A percentile compares a stretch with the other conserved stretches of the same genome.
Conservation (phyloP, 2,113 vertebrate species). For the Myiopsitta monachus region DNA sequence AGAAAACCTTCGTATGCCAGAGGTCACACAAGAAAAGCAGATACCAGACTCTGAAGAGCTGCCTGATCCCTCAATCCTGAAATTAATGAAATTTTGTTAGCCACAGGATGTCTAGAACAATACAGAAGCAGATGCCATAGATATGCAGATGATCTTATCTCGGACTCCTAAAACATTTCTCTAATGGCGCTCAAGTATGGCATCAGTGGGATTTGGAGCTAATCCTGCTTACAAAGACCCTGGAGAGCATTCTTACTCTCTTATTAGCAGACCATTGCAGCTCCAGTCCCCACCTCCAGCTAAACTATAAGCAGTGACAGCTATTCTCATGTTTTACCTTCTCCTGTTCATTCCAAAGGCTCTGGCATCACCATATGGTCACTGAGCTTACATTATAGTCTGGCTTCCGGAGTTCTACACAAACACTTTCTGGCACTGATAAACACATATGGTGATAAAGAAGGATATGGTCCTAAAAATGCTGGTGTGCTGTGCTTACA, state of each 20-base stretch:
- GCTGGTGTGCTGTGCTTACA: accelerated
- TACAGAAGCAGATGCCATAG: not conserved
- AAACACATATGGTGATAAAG: not conserved
- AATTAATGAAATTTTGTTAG: constrained; percentile 15
- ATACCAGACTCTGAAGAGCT: not conserved
- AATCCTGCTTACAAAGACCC: not conserved
- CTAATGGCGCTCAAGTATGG: not conserved
- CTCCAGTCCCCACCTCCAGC: not conserved
- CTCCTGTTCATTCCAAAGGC: not conserved
- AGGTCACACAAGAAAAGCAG: constrained; percentile 49
- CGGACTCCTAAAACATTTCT: not conserved
- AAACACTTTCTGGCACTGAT: not conserved
- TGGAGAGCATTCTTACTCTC: not conserved
- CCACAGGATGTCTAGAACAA: not conserved
- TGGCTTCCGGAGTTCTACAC: not conserved
- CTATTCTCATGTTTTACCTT: not conserved
- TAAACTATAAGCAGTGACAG: not conserved
- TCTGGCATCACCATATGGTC: not conserved
- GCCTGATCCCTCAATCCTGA: not conserved
- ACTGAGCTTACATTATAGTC: accelerated
- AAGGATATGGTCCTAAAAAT: not conserved
- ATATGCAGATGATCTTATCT: not conserved
- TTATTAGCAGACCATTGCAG: not conserved
- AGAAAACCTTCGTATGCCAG: constrained; percentile 2
- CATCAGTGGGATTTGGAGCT: not conserved